A percentile compares a stretch with the other conserved stretches of the same genome.
These are phyloP conservation scores for Asobara japonica DNA, from an alignment of 1,140 invertebrate species.

Conservation along the genomic window DNA sequence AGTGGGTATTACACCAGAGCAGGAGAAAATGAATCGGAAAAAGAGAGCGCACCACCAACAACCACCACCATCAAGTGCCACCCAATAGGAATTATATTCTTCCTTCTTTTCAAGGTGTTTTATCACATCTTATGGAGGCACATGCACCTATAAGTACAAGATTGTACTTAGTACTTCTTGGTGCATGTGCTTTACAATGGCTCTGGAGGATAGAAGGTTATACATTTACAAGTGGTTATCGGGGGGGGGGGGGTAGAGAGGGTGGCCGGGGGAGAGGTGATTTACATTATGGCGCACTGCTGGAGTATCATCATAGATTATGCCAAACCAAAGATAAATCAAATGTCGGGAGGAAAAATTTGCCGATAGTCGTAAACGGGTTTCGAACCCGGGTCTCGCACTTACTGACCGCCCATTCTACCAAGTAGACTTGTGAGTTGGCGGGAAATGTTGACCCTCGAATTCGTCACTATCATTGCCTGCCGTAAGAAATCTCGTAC, in stretches of 20 bases:
- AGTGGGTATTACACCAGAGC: slow-evolving; percentile 15
- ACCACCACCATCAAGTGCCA: neutral
- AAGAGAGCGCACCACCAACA: neutral
- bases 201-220: slow-evolving; percentile 16
- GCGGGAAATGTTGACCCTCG: too few relatives aligned
- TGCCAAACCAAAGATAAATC: too few relatives aligned
- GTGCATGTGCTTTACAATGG: slow-evolving; percentile 33
- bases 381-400: too few relatives aligned
- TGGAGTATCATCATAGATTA: too few relatives aligned
- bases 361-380: too few relatives aligned
- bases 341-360: too few relatives aligned
- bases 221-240: neutral
- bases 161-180: slow-evolving; percentile 8
- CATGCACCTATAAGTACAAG: slow-evolving; percentile 27
- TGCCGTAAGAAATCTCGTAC: too few relatives aligned
- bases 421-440: too few relatives aligned
- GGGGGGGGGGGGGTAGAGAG: slow-evolving; percentile 23
- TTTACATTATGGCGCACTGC: neutral
- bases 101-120: slow-evolving; percentile 15
- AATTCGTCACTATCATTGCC: too few relatives aligned
- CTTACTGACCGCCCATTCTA: too few relatives aligned
- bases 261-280: neutral
- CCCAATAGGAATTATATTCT: slow-evolving; percentile 12
- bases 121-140: slow-evolving; percentile 15
- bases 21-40: neutral